Evolutionary conservation across 2,113 vertebrate species (phyloP).

Genomic region (Ochotona princeps): DNA sequence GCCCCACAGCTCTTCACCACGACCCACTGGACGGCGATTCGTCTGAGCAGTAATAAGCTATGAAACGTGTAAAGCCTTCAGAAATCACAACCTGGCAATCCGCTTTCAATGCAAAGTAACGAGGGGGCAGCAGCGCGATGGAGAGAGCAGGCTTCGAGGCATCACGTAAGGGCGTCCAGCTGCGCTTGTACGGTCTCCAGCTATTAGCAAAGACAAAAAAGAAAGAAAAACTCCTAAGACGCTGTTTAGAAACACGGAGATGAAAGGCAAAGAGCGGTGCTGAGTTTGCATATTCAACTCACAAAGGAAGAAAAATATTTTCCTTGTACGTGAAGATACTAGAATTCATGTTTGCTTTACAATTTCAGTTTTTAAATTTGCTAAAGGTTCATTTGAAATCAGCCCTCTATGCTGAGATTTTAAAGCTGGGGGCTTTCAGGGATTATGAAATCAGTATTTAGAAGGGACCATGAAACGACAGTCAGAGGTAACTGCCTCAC

Average conservation of each 20-base stretch:
- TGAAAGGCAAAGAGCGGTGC: conserved; percentile 48
- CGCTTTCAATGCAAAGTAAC: conserved; percentile 84
- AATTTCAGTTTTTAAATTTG: conserved; percentile 79
- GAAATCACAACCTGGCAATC: conserved; percentile 82
- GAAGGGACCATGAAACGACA: conserved; percentile 43
- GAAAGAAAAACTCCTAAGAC: conserved; percentile 69
- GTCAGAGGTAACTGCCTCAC: conserved; percentile 62
- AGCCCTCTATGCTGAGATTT: conserved; percentile 69
- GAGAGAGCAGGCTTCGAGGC: conserved; percentile 83
- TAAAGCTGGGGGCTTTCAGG: background rate
- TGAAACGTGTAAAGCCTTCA: conserved; percentile 84
- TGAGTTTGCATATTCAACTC: conserved; percentile 74
- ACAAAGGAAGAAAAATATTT: conserved; percentile 77
- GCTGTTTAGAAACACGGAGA: conserved; percentile 83
- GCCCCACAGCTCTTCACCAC: conserved; percentile 65
- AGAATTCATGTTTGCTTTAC: conserved; percentile 70
- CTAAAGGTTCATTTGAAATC: conserved; percentile 79
- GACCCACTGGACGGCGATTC: conserved; percentile 69
- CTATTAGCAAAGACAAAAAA: conserved; percentile 86
- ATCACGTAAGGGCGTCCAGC: conserved; percentile 97
- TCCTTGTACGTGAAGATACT: conserved; percentile 77
- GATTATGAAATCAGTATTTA: conserved; percentile 56
- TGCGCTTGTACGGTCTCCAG: conserved; percentile 96
- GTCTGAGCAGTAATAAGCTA: conserved; percentile 81
- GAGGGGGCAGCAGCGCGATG: conserved; percentile 81